Evolutionary conservation across 2,797 vertebrate species (phyloP), one percentile per base, ranked within the genome.

Genomic region (Arctocebus calabarensis): DNA sequence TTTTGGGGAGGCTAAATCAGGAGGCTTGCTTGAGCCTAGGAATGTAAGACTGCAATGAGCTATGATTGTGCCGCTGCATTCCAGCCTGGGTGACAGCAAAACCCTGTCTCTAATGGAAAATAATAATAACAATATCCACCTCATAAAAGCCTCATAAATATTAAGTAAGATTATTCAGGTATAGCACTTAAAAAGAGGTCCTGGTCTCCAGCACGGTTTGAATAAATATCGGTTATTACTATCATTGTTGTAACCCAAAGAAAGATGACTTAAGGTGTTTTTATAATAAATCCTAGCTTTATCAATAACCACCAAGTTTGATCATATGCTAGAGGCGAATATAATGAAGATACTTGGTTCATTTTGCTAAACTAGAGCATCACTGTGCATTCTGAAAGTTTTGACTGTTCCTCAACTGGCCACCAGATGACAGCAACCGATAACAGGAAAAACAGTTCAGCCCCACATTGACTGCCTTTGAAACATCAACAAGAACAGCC

Each of bases 381-480:
- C 16, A 25, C 17, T 70, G 11, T 19, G 2, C 34, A 37, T 22
- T 23, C 20, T 2, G 17, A 45, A 77, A 11, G 1, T 64, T 78
- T 82, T 66, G 94, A 96, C 52, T 95, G 9, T 96, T 92, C n/a
- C 91, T 92, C 68, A 83, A 27, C 45, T 23, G 70, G 81, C 96
- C 97, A 97, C 95, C 77, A 97, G 97, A 19, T 95, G 96, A 34
- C 92, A 97, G 97, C 81, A 96, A 88, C 27, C 78, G 88, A 86
- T 74, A 96, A 94, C 16, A 93, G 23, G 61, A 96, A 95, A 79
- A 52, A 79, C 0, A 14, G 55, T 29, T 48, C 23, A 40, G 40
- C 0, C 23, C 32, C 3, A 3, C 32, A 1, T 27, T 82, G 37
- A 90, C 43, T 75, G 32, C 16, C 13, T 55, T 40, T 59, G 87